Percentiles rank a stretch among this genome's conserved stretches.
These are phyloP conservation scores for Drosophila bifasciata DNA, from an alignment of 1,140 invertebrate genomes.

Conservation along the genomic window DNA sequence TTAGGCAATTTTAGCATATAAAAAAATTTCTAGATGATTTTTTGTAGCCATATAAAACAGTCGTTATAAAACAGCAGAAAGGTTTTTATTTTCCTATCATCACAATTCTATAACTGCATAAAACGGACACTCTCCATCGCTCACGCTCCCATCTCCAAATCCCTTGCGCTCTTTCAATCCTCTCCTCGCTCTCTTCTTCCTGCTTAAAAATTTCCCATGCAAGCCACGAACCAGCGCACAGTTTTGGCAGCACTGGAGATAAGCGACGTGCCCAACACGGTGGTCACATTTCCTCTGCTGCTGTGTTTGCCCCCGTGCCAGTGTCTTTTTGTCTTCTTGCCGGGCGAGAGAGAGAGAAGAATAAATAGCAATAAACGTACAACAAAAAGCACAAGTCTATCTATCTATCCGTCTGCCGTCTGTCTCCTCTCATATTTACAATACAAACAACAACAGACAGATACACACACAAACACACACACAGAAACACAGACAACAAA, in stretches of 20 bases:
- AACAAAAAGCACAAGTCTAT: slow-evolving; percentile 46
- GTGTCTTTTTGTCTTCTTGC: not conserved
- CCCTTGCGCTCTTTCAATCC: slow-evolving; percentile 3
- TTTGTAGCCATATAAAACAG: too few species aligned
- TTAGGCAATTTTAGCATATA: too few species aligned
- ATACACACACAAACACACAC: slow-evolving; percentile 24
- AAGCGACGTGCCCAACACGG: slow-evolving; percentile 48
- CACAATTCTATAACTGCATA: too few species aligned
- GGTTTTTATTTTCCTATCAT: too few species aligned
- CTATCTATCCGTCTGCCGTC: slow-evolving; percentile 37
- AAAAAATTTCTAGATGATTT: too few species aligned
- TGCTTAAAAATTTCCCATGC: slow-evolving; percentile 59
- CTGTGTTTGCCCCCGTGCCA: slow-evolving; percentile 21
- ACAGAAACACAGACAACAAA: slow-evolving; percentile 47
- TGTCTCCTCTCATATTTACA: slow-evolving; percentile 49
- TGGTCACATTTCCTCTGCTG: slow-evolving; percentile 49
- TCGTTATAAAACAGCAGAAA: too few species aligned
- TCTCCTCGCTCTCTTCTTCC: slow-evolving; percentile 5
- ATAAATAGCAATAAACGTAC: slow-evolving; percentile 52
- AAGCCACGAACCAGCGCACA: slow-evolving; percentile 55
- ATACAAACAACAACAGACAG: slow-evolving; percentile 34
- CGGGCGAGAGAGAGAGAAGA: slow-evolving; percentile 33
- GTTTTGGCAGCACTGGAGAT: slow-evolving; percentile 61
- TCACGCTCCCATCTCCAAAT: slow-evolving; percentile 14
- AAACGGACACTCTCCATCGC: slow-evolving; percentile 3